Evolutionary conservation across 2,888 invertebrate genomes (phyloP), one percentile per base, ranked within the genome.

Genomic region (Ophioninae sp.): DNA sequence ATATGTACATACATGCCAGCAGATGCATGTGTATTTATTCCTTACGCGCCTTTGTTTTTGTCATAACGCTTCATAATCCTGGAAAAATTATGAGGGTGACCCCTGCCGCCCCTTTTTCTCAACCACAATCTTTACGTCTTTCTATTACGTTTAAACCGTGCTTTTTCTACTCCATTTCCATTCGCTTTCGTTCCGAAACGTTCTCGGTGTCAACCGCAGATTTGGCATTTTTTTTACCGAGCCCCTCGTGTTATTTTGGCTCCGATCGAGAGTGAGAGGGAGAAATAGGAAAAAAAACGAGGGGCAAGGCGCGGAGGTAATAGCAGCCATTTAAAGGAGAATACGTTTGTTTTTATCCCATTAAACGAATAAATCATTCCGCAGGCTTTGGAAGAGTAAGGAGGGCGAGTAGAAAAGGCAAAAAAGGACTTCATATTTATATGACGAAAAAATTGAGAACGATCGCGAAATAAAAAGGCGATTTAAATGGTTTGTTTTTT

Each of bases 11-110:
- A 65, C 10, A 39, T 57, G 62, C 57, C 67, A 57, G 44, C n/a
- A 64, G 64, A 74, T 64, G 64, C 59, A 72, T 59, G 72, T 83
- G 44, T 73, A 65, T 68, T 79, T 64, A 69, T 70, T 41, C 67
- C 72, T 64, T 62, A 37, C 61, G 70, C 21, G 65, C 61, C 64
- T 77, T 86, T 91, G 91, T 90, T 89, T 89, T 90, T 89, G 90
- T 90, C 91, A 87, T 87, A 88, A 90, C 90, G 88, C 86, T 90
- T 90, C 89, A 90, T 89, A 88, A 88, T 86, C 84, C 84, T 81
- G 88, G 80, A 83, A 89, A 87, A 83, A 83, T 83, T 84, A 87
- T 85, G 83, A 85, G 85, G 87, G 86, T 70, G 83, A 72, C 17
- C 13, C 17, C 50, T 17, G 2, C 13, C 50, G 6, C 6, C 50